Evolutionary conservation across 2,797 vertebrate species (phyloP).

Genomic region (Gallinago stenura): DNA sequence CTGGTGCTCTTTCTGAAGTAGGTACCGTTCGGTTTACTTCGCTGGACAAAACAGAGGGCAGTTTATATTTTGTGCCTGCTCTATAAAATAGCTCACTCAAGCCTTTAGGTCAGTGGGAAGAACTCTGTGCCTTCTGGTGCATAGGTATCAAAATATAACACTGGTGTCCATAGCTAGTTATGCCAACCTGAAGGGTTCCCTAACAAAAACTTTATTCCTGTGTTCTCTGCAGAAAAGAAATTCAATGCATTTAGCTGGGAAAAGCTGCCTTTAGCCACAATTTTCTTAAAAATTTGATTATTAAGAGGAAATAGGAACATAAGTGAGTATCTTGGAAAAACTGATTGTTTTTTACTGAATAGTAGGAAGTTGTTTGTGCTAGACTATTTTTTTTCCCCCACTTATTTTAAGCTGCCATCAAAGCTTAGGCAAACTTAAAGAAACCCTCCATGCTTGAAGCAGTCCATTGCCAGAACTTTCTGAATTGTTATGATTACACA

Average conservation of each 20-base stretch:
- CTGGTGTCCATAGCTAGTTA: background rate
- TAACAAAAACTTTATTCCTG: background rate
- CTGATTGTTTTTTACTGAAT: background rate
- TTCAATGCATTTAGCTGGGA: background rate
- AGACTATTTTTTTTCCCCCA: background rate
- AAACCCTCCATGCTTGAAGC: background rate
- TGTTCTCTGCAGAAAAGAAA: background rate
- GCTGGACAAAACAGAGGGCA: background rate
- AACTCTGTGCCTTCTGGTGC: background rate
- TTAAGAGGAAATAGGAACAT: conserved; percentile 9
- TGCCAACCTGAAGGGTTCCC: background rate
- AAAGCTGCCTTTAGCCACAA: background rate
- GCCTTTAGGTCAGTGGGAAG: background rate
- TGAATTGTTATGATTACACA: background rate
- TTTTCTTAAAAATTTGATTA: background rate
- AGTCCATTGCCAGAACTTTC: background rate
- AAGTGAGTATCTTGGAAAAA: background rate
- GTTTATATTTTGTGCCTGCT: background rate
- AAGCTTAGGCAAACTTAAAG: background rate
- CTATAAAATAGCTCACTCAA: background rate
- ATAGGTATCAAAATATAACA: background rate
- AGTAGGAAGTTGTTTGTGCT: conserved; percentile 7
- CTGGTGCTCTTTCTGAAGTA: background rate
- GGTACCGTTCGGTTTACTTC: background rate
- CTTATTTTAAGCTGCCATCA: background rate